These are phyloP conservation scores for Calliphora vomitoria DNA, from an alignment of 2,888 invertebrate species.

Conservation along the genomic window DNA sequence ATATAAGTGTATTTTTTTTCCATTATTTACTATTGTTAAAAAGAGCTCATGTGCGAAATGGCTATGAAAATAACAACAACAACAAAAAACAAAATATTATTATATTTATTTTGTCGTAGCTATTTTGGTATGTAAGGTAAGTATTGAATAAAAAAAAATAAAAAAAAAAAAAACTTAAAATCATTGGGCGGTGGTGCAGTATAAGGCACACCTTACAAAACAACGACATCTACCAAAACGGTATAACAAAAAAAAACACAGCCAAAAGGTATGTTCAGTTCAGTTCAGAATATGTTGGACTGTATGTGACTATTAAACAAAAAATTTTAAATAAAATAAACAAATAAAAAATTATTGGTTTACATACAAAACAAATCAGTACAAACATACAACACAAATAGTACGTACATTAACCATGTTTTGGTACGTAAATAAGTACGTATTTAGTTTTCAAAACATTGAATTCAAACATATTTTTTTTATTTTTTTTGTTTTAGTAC, in stretches of 20 bases:
- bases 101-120: constrained; percentile 27
- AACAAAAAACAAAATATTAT: constrained; percentile 31
- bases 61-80: constrained; percentile 54
- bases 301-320: constrained; percentile 35
- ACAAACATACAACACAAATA: neutral
- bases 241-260: constrained; percentile 33
- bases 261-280: constrained; percentile 47
- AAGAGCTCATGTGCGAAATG: constrained; percentile 73
- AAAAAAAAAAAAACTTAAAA: constrained; percentile 56
- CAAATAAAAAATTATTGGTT: constrained; percentile 53
- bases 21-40: constrained; percentile 65
- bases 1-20: constrained; percentile 24
- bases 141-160: constrained; percentile 41
- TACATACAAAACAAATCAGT: constrained; percentile 38
- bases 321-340: constrained; percentile 12
- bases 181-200: constrained; percentile 69
- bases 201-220: constrained; percentile 68
- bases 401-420: neutral
- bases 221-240: constrained; percentile 62
- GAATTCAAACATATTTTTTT: constrained; percentile 37
- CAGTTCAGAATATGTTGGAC: neutral
- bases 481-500: constrained; percentile 34
- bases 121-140: constrained; percentile 68
- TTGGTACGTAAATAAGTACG: constrained; percentile 14
- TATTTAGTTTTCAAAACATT: constrained; percentile 20